Conservation (phyloP, 2,888 invertebrate genomes). For the Drosophila atroscutellata region DNA sequence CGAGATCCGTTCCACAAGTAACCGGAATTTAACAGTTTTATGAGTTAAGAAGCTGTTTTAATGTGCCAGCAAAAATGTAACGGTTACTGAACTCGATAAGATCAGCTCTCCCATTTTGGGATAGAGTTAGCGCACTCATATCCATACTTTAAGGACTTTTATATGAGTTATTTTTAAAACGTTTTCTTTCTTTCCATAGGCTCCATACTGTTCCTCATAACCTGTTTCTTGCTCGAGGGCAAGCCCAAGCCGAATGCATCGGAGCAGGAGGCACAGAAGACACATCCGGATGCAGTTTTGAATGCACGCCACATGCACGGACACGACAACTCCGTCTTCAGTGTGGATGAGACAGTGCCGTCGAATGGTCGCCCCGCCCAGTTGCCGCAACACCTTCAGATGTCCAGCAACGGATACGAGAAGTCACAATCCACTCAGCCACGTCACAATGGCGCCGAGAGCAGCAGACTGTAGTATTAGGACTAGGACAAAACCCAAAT, state of each 20-base stretch:
- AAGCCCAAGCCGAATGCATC: constrained; percentile 56
- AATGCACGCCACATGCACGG: constrained; percentile 80
- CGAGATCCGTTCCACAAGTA: neutral
- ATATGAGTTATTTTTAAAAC: neutral
- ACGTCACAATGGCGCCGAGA: constrained; percentile 80
- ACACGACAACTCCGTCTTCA: constrained; percentile 84
- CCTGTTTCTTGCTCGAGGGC: constrained; percentile 93
- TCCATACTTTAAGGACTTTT: neutral
- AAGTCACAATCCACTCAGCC: constrained; percentile 68
- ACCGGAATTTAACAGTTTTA: neutral
- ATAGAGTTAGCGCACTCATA: neutral
- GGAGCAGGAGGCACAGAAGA: constrained; percentile 57
- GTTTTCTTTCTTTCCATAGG: constrained; percentile 85
- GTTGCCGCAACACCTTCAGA: constrained; percentile 80
- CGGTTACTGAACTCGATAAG: neutral
- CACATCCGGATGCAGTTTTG: constrained; percentile 62
- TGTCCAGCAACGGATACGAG: constrained; percentile 73
- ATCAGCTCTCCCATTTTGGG: neutral
- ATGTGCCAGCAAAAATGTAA: neutral
- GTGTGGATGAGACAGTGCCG: constrained; percentile 81
- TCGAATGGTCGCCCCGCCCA: constrained; percentile 79
- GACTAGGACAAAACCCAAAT: constrained; percentile 6
- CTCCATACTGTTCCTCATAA: constrained; percentile 92
- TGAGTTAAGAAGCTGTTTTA: neutral
- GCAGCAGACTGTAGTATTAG: constrained; percentile 82